Evolutionary conservation across 2,888 invertebrate genomes (phyloP).

Genomic region (Odiellus spinosus): DNA sequence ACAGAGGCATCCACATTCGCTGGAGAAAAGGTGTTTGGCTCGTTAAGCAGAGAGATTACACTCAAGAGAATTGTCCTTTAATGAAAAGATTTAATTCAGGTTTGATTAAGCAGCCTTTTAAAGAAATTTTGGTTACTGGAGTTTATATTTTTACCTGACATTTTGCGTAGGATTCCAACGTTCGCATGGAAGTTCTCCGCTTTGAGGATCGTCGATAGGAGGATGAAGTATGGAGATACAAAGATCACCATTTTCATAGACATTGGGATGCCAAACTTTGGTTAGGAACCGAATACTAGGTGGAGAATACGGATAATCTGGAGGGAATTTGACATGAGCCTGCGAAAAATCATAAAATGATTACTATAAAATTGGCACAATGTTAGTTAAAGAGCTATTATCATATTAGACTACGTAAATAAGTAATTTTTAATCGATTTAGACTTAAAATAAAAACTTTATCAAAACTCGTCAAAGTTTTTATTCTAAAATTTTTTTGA

Average conservation of each 20-base stretch:
- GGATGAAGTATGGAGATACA: constrained; percentile 99
- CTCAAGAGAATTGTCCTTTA: constrained; percentile 82
- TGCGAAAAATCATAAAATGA: constrained; percentile 40
- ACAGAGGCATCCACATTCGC: constrained; percentile 99
- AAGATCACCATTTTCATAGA: constrained; percentile 98
- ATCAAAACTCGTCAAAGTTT: too few species aligned
- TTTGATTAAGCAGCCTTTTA: too few species aligned
- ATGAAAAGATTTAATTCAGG: too few species aligned
- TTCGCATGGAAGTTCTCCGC: constrained; percentile 95
- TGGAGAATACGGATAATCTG: constrained; percentile 97
- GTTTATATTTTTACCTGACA: constrained; percentile 50
- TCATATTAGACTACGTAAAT: background rate
- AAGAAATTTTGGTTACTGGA: too few species aligned
- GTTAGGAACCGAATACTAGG: constrained; percentile 93
- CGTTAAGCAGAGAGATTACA: constrained; percentile 94
- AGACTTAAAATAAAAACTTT: too few species aligned
- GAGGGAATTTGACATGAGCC: constrained; percentile 97
- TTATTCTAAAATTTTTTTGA: too few species aligned
- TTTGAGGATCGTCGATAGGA: constrained; percentile 97
- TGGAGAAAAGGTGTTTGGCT: constrained; percentile 98
- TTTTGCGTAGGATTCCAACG: constrained; percentile 99
- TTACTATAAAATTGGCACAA: constrained; percentile 1
- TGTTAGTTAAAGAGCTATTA: constrained; percentile 4
- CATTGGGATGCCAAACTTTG: constrained; percentile 99
- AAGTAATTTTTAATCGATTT: too few species aligned